phyloP scores from a whole-genome alignment of 2,113 vertebrate genomes.

The Hippocampus abdominalis region DNA sequence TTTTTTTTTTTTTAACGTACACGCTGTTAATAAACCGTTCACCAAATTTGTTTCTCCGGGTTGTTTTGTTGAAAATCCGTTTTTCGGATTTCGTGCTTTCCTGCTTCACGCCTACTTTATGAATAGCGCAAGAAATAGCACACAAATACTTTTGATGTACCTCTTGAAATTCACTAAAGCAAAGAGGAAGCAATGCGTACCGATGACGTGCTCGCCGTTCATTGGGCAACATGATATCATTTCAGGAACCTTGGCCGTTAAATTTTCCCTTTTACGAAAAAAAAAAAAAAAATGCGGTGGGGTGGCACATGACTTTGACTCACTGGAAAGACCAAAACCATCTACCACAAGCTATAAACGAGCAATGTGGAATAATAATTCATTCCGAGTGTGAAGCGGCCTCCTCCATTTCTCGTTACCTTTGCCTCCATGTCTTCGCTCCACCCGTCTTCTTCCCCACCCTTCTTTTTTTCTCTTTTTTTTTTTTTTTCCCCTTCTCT shows the following conservation, averaged over 20 bases:
- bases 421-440: background rate
- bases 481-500: conserved; percentile 1
- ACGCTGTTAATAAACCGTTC: too few species aligned
- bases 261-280: conserved; percentile 6
- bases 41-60: background rate
- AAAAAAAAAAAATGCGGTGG: background rate
- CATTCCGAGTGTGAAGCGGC: conserved; percentile 23
- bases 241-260: background rate
- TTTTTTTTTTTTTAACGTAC: too few species aligned
- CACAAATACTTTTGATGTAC: background rate
- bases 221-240: background rate
- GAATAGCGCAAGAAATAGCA: background rate
- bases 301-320: conserved; percentile 17
- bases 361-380: background rate
- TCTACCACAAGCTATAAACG: conserved; percentile 2
- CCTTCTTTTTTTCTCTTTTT: background rate
- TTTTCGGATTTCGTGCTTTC: background rate
- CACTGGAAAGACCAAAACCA: conserved; percentile 1
- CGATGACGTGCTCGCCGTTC: background rate
- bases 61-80: background rate
- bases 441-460: background rate
- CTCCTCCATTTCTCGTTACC: conserved; percentile 8
- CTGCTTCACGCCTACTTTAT: background rate
- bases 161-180: background rate
- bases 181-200: background rate